Base-by-base conservation (phyloP, 2,113 vertebrate species). In the Pitta sordida region DNA sequence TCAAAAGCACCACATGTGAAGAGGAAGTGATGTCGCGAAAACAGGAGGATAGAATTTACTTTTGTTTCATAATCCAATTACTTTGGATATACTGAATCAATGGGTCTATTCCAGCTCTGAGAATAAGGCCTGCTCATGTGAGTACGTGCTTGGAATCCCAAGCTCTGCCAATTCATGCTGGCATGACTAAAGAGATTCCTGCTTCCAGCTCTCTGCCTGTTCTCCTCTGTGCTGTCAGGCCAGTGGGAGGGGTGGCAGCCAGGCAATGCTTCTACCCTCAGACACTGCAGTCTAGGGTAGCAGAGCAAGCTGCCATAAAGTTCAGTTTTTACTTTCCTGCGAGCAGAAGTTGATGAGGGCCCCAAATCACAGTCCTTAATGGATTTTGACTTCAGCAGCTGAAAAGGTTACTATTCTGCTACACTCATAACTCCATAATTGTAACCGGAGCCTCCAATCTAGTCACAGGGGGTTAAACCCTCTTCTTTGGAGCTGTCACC, bases 61-160 rank as follows among this genome's bases (percentile, higher is more conserved):
- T 91, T 80, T 93, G 85, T 91, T 93, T 78, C 79, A 67, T 86
- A 90, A 91, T 91, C 85, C 83, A 88, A 18, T 93, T 90, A 71
- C 90, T 93, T 77, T 30, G 83, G 76, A 88, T 39, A 74, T 68
- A 18, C 55, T 36, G 88, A 88, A 77, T 94, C 95, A 94, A 83
- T 83, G 88, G 86, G 90, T 48, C 86, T 83, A 34, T 91, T 96
- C 86, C 94, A 84, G 74, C 81, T 69, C 81, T 69, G 78, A 82
- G 86, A 91, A 84, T 69, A 59, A 85, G 81, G 77, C n/a, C 77
- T 69, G 62, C 74, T 52, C 70, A 11, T 93, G 88, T 76, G 81
- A 81, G 30, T 86, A 90, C 63, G 88, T 96, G 95, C 88, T 80
- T 83, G 52, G 90, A 95, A 96, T 96, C 88, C 43, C 85, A 94